Evolutionary conservation across 1,140 invertebrate genomes (phyloP).

Genomic region (Wasmannia auropunctata): DNA sequence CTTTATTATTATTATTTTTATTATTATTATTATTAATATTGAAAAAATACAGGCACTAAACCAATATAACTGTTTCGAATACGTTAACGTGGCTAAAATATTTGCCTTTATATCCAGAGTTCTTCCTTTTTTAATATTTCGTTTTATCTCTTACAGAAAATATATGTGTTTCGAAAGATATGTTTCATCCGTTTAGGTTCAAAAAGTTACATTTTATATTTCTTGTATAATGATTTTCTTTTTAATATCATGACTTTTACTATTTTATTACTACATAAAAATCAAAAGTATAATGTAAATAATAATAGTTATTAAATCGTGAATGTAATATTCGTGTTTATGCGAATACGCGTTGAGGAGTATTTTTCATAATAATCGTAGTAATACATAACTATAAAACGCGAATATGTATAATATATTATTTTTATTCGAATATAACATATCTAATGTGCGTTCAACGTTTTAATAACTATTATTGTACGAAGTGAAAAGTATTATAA

Average conservation of each 20-base stretch:
- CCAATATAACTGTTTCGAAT: slow-evolving; percentile 76
- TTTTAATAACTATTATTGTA: background rate
- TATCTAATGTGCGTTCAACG: background rate
- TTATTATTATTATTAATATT: slow-evolving; percentile 76
- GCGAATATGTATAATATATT: background rate
- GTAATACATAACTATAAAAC: background rate
- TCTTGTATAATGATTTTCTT: background rate
- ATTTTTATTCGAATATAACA: background rate
- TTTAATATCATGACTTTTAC: slow-evolving; percentile 4
- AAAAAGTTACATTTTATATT: background rate
- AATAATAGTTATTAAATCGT: background rate
- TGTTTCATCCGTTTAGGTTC: background rate
- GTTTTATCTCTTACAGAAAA: background rate
- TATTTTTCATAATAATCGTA: slow-evolving; percentile 9
- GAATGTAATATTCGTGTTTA: slow-evolving; percentile 4
- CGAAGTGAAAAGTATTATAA: background rate
- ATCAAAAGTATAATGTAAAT: background rate
- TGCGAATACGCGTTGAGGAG: background rate
- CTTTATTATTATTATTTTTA: slow-evolving; percentile 79
- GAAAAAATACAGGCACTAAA: slow-evolving; percentile 83
- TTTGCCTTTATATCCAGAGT: background rate
- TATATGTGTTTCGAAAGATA: background rate
- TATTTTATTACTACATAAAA: slow-evolving; percentile 1
- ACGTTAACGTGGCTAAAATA: slow-evolving; percentile 26
- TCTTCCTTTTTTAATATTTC: background rate